Conservation (phyloP, 2,113 vertebrate genomes). For the Pygoscelis antarcticus region DNA sequence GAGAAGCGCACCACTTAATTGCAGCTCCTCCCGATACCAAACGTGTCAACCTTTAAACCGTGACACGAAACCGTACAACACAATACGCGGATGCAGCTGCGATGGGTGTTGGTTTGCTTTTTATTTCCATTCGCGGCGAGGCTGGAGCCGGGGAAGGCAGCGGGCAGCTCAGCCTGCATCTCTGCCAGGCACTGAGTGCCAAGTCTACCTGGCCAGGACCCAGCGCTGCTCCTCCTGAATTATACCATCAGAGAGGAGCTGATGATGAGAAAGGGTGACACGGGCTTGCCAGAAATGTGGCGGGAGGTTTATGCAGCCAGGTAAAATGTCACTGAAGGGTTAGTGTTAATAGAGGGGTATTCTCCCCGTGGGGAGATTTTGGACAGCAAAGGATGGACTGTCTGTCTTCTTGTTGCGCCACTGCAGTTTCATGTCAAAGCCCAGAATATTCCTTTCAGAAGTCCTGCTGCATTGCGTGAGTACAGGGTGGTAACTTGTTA, state of each 20-base stretch:
- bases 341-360: background rate
- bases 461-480: background rate
- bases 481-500: background rate
- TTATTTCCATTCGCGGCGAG: background rate
- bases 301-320: constrained; percentile 4
- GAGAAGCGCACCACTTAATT: background rate
- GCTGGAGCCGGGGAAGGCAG: background rate
- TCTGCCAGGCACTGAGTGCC: constrained; percentile 26
- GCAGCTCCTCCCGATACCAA: background rate
- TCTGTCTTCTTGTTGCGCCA: background rate
- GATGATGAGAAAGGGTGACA: constrained; percentile 2
- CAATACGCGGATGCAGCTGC: background rate
- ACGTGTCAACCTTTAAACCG: background rate
- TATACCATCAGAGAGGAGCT: background rate
- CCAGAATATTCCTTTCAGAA: background rate
- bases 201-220: constrained; percentile 45
- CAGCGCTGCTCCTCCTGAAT: constrained; percentile 31
- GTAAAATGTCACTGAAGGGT: constrained; percentile 14
- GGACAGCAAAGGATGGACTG: background rate
- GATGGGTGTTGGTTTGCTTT: background rate
- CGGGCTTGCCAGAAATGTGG: constrained; percentile 13
- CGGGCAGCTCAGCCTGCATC: background rate
- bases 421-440: background rate
- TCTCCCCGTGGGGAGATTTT: background rate
- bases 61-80: background rate